phyloP scores from a whole-genome alignment of 1,140 invertebrate genomes.

The Limonius californicus region DNA sequence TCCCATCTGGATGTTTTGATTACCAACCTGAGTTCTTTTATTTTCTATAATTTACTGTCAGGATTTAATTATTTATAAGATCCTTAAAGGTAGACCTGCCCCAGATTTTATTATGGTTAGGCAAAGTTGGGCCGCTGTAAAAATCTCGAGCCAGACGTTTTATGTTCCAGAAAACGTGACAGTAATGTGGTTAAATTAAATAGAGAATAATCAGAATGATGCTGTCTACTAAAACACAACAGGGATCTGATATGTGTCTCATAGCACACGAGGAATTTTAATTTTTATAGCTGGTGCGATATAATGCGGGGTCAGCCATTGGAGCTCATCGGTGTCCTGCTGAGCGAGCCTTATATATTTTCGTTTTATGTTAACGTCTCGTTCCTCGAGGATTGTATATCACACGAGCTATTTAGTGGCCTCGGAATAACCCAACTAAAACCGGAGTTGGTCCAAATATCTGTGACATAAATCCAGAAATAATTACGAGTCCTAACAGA shows the following conservation, averaged over 20 bases:
- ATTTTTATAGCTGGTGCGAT: conserved; percentile 24
- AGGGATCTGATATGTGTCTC: conserved; percentile 24
- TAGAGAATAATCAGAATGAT: conserved; percentile 5
- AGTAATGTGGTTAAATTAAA: conserved; percentile 9
- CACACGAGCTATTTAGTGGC: conserved; percentile 29
- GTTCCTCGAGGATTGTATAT: conserved; percentile 30
- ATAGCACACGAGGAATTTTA: conserved; percentile 20
- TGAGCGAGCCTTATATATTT: conserved; percentile 27
- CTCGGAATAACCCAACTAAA: conserved; percentile 17
- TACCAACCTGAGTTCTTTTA: neutral
- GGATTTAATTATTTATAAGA: neutral
- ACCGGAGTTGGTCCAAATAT: conserved; percentile 34
- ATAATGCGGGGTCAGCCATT: conserved; percentile 21
- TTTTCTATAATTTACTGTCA: neutral
- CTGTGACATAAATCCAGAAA: conserved; percentile 35
- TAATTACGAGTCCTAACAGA: conserved; percentile 24
- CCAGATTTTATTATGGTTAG: neutral
- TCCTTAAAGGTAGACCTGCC: neutral
- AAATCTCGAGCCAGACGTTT: neutral
- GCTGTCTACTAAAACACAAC: conserved; percentile 17
- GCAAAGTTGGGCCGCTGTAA: neutral
- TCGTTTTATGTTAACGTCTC: conserved; percentile 33
- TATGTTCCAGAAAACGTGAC: neutral
- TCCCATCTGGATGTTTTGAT: too few species aligned
- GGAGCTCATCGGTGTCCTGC: conserved; percentile 29